Evolutionary conservation across 1,140 invertebrate genomes (phyloP), one percentile per base, ranked within the genome.

Genomic region (Bilobella aurantiaca): DNA sequence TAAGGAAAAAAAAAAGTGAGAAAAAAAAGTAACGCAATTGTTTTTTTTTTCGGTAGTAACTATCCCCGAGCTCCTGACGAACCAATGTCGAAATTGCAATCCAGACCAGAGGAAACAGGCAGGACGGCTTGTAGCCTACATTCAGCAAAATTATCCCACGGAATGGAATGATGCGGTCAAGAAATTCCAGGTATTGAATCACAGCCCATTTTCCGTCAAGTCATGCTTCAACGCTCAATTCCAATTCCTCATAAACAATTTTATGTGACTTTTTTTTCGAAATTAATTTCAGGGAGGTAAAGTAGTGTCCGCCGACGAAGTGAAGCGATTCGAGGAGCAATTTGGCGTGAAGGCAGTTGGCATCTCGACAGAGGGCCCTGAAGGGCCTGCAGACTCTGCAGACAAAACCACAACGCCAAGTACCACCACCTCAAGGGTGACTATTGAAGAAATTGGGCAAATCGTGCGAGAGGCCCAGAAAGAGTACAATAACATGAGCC

Each of bases 131-230:
- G 71, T 72, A n/a, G 56, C 63, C 1, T 66, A 63, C 65, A 68
- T 73, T 61, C 71, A 73, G 57, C 63, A 65, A 53, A 68, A 70
- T 31, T 72, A 66, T 58, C 71, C 71, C 56, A 66, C 68, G 63
- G 68, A 73, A 63, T 73, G 71, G 71, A 61, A 70, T 49, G 69
- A 69, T 66, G 71, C 71, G 27, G 64, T 73, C 29, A 68, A 65
- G 63, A 73, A 73, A 65, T 73, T 70, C 67, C 71, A 73, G 64
- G 71, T 73, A 61, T 68, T 63, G 30, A 27, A 18, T 57, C 27
- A 18, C 53, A 63, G 3, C 12, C 25, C 23, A 61, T 34, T 14
- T 16, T 12, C n/a, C 16, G 12, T 34, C 0, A 28, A 18, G 46
- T 62, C 57, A 31, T 58, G 2, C 21, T 57, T 21, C 49, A 12